Percentiles rank a stretch among this genome's conserved stretches.
These are phyloP conservation scores for Columba janthina DNA, from an alignment of 2,113 vertebrate genomes.

Conservation along the genomic window DNA sequence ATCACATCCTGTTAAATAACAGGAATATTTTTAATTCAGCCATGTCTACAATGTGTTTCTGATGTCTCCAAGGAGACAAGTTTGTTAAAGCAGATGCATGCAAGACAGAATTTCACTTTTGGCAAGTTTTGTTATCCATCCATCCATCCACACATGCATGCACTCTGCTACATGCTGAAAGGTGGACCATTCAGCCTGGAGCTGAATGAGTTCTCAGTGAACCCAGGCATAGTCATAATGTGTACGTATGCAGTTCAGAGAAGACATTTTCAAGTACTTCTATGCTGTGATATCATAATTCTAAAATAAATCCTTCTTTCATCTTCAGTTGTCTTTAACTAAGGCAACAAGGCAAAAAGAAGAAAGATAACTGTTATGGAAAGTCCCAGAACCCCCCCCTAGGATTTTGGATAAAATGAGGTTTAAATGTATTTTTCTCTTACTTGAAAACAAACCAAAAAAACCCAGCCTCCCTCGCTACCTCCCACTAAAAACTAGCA, in stretches of 20 bases:
- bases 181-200: neutral
- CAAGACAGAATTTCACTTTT: neutral
- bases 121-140: neutral
- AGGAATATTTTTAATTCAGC: neutral
- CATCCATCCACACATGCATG: neutral
- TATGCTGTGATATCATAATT: neutral
- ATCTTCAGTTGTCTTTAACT: neutral
- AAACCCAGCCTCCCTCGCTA: accelerated
- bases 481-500: neutral
- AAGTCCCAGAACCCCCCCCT: neutral
- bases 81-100: neutral
- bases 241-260: neutral
- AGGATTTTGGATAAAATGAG: neutral
- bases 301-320: neutral
- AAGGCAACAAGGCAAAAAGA: neutral
- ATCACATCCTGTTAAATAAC: neutral
- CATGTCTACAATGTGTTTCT: neutral
- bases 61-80: neutral
- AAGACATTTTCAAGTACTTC: neutral
- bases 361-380: neutral
- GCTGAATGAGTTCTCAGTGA: neutral
- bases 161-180: neutral
- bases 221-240: neutral
- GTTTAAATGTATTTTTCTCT: neutral
- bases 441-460: neutral